phyloP scores from a whole-genome alignment of 2,888 invertebrate species.

The Timema cristinae region DNA sequence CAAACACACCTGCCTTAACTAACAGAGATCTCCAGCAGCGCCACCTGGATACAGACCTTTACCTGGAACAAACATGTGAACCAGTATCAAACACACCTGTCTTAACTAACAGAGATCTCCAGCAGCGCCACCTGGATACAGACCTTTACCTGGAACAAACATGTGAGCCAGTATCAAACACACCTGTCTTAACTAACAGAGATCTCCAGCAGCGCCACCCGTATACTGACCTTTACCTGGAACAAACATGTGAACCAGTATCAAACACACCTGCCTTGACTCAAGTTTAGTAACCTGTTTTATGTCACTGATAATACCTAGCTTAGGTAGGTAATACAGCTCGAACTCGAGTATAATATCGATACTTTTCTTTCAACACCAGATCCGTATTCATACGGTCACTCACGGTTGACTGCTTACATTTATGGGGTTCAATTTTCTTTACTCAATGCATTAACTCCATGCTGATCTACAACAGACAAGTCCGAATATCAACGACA shows the following conservation, averaged over 20 bases:
- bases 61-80: slow-evolving; percentile 51
- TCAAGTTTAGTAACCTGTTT: neutral
- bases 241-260: slow-evolving; percentile 33
- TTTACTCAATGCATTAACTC: too few species aligned
- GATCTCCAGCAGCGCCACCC: slow-evolving; percentile 66
- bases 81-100: neutral
- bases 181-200: neutral
- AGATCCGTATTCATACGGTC: too few species aligned
- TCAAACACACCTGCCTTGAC: neutral
- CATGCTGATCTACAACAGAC: too few species aligned
- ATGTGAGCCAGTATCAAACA: neutral
- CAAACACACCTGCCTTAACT: neutral
- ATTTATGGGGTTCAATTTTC: too few species aligned
- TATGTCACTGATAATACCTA: too few species aligned
- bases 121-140: slow-evolving; percentile 66
- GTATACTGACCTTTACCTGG: slow-evolving; percentile 67
- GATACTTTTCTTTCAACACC: too few species aligned
- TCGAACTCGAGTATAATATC: too few species aligned
- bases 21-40: slow-evolving; percentile 64
- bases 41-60: slow-evolving; percentile 65
- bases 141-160: slow-evolving; percentile 59
- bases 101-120: slow-evolving; percentile 52
- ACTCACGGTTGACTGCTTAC: too few species aligned
- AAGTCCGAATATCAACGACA: too few species aligned
- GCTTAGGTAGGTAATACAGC: too few species aligned